phyloP scores from a whole-genome alignment of 2,113 vertebrate species.

The Salminus brasiliensis region DNA sequence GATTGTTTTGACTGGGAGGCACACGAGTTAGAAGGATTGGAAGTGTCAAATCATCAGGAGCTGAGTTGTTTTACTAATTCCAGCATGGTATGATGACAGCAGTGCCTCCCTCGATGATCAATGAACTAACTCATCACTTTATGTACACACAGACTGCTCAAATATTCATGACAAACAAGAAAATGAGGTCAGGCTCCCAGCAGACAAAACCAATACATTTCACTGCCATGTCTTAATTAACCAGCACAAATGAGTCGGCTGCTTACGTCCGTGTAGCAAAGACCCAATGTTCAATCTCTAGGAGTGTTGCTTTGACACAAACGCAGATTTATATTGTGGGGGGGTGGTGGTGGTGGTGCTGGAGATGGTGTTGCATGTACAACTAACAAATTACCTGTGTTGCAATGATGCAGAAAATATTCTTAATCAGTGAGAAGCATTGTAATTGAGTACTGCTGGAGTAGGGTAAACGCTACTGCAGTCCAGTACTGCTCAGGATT shows the following conservation, averaged over 20 bases:
- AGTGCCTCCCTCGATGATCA: slow-evolving; percentile 57
- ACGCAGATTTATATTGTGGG: slow-evolving; percentile 60
- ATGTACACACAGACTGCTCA: slow-evolving; percentile 64
- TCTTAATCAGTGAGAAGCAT: slow-evolving; percentile 11
- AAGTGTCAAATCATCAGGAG: slow-evolving; percentile 59
- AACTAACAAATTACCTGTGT: slow-evolving; percentile 25
- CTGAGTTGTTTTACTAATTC: slow-evolving; percentile 66
- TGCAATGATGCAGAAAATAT: slow-evolving; percentile 9
- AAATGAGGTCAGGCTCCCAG: slow-evolving; percentile 65
- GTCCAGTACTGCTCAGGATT: neutral
- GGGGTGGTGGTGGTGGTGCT: neutral
- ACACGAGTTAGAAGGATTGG: neutral
- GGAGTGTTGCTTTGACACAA: slow-evolving; percentile 42
- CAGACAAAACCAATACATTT: slow-evolving; percentile 61
- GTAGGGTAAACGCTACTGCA: neutral
- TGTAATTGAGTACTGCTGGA: neutral
- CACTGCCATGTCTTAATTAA: slow-evolving; percentile 70
- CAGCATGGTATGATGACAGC: slow-evolving; percentile 45
- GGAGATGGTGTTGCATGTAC: neutral
- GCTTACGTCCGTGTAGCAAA: slow-evolving; percentile 40
- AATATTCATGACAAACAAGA: slow-evolving; percentile 76
- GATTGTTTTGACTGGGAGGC: neutral
- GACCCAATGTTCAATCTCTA: slow-evolving; percentile 39
- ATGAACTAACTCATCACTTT: slow-evolving; percentile 67
- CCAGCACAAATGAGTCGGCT: slow-evolving; percentile 62